Conservation (phyloP, 2,113 vertebrate species). For the Gymnobelideus leadbeateri region DNA sequence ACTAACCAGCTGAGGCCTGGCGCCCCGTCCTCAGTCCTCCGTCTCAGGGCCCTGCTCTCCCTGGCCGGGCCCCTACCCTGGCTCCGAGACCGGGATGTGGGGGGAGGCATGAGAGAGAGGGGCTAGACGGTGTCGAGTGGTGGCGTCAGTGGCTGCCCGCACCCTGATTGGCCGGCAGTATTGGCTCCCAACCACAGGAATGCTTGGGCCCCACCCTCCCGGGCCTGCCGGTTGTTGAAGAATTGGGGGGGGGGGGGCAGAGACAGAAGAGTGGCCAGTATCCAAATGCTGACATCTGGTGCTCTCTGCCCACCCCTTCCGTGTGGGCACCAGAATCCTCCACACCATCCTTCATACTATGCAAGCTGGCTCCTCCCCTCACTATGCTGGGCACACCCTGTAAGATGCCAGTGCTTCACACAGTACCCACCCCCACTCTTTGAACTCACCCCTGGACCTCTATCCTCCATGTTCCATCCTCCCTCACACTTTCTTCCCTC, state of each 20-base stretch:
- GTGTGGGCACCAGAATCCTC: background rate
- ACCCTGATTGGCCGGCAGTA: conserved; percentile 77
- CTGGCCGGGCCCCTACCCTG: conserved; percentile 74
- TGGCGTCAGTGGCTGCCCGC: conserved; percentile 78
- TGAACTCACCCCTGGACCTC: background rate
- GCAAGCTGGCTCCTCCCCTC: background rate
- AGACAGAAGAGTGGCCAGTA: background rate
- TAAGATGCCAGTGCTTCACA: background rate
- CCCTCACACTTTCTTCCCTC: background rate
- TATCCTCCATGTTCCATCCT: background rate
- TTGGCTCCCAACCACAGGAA: conserved; percentile 80
- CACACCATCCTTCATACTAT: background rate
- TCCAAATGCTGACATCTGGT: conserved; percentile 72
- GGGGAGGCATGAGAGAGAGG: conserved; percentile 81
- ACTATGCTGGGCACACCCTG: background rate
- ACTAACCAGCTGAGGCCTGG: background rate
- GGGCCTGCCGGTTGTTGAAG: background rate
- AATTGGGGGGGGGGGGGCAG: conserved; percentile 10
- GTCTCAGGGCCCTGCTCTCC: conserved; percentile 37
- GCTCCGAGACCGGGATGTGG: conserved; percentile 83
- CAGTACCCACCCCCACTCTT: background rate
- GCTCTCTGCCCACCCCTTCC: conserved; percentile 3
- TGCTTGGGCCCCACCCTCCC: conserved; percentile 77
- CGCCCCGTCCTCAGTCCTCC: conserved; percentile 26
- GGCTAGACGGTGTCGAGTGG: conserved; percentile 66